Base-by-base conservation (phyloP, 2,888 invertebrate genomes). In the Aricia artaxerxes region DNA sequence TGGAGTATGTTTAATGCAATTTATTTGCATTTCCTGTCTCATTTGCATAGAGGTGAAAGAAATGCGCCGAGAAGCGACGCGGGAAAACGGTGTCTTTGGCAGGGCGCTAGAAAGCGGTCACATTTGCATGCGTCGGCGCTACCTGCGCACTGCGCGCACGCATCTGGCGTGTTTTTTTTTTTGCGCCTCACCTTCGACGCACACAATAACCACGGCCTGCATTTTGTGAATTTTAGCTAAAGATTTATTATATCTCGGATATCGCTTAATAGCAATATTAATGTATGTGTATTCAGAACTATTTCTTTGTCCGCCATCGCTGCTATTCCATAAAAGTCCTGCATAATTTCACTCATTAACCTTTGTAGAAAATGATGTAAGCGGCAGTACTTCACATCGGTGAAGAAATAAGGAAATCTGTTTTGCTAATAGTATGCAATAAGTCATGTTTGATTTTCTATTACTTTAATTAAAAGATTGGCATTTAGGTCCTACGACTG, bases 61-160 rank as follows among this genome's bases (percentile, higher is more conserved):
- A 57, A 76, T 49, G 75, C 44, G 24, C 24, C n/a, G 31, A 75
- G 75, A 57, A 76, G 31, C 16, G 49, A 69, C 75, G 76, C 76
- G 57, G 76, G 76, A 76, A 76, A 57, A 31, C 57, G 73, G 44
- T 44, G 76, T 76, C 69, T 69, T 35, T 76, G 53, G 76, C 53
- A 75, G 75, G 75, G 75, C 76, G 53, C 31, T 76, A 76, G 76
- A 76, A 35, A 76, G 76, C 77, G 81, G 80, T 53, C 81, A 69
- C 82, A 88, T 88, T 88, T 88, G 89, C 89, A 88, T 89, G 88
- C 86, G 83, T 85, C 85, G 83, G 82, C 83, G 84, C 87, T 90
- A 90, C 90, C 90, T 89, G 91, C 88, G 13, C 16, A 57, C 49
- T 49, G 87, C 86, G 82, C 86, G 87, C 90, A 90, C 86, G 87